Conservation (phyloP, 1,140 invertebrate genomes). For the Diorhabda elongata region DNA sequence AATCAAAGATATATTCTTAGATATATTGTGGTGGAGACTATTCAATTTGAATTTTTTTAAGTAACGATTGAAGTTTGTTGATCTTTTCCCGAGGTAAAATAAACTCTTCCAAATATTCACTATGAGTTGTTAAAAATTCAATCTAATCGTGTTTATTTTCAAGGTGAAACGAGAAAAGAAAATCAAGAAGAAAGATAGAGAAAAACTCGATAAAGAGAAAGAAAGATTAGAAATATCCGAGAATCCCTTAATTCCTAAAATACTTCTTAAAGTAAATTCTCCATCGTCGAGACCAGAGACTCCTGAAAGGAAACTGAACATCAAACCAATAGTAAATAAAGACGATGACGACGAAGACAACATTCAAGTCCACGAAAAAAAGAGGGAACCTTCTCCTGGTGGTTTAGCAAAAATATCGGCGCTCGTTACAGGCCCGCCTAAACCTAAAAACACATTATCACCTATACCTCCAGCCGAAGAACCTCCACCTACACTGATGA, state of each 20-base stretch:
- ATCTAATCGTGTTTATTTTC: neutral
- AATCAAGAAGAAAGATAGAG: conserved; percentile 52
- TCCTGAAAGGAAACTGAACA: conserved; percentile 57
- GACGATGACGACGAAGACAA: conserved; percentile 46
- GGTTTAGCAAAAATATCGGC: conserved; percentile 77
- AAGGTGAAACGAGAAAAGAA: conserved; percentile 58
- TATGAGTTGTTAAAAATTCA: too few species aligned
- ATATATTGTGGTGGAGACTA: too few species aligned
- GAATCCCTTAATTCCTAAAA: conserved; percentile 60
- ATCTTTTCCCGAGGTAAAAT: too few species aligned
- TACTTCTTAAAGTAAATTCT: conserved; percentile 73
- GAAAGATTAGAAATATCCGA: conserved; percentile 53
- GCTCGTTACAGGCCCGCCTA: conserved; percentile 72
- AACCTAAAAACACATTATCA: conserved; percentile 50
- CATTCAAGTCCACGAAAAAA: conserved; percentile 32
- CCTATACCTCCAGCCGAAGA: conserved; percentile 28
- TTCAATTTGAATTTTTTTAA: too few species aligned
- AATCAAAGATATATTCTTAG: too few species aligned
- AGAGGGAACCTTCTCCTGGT: conserved; percentile 63
- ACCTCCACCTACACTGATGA: conserved; percentile 21
- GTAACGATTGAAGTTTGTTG: too few species aligned
- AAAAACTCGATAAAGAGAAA: conserved; percentile 18
- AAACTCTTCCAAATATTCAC: too few species aligned
- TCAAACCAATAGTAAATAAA: conserved; percentile 66
- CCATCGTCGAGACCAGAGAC: conserved; percentile 62